Evolutionary conservation across 2,797 vertebrate species (phyloP), one percentile per base, ranked within the genome.

Genomic region (Nyctalus aviator): DNA sequence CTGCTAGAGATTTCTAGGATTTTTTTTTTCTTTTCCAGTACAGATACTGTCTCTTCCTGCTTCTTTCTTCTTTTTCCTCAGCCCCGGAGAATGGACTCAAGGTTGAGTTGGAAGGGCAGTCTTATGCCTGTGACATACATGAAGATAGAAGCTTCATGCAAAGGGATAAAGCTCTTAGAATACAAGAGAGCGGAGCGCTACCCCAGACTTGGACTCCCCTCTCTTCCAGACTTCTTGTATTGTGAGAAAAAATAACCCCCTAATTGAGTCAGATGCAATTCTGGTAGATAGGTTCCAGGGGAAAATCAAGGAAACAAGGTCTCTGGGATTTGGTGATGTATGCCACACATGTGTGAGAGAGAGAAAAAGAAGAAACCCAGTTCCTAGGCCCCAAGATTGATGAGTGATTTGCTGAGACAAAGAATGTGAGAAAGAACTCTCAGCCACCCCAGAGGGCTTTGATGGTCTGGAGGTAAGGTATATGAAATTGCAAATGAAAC

Each of bases 261-360:
- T 82, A 6, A 69, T 84, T 78, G 50, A 81, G 21, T 79, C 62
- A 69, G 57, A 90, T 50, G 64, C 62, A 17, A 10, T 32, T 93
- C 68, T 88, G 48, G 35, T 41, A 46, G 32, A 68, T 32, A 23
- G 5, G 25, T 79, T 82, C 69, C 35, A 88, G 88, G 85, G 82
- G 88, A 85, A 35, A 88, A 32, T 71, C 41, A 84, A 92, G 41
- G 46, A 68, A 68, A 81, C 75, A 64, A 79, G 57, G 83, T 94
- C n/a, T 25, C 64, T 55, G 90, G 66, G n/a, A 91, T 15, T 79
- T 72, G 18, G 18, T 76, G 27, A 95, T 64, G 20, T 57, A 72
- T 79, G n/a, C 15, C 21, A 84, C 46, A 41, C 0, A 69, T 23
- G 15, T 18, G 5, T 44, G 18, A 91, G 13, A 90, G 8, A 72